Base-by-base conservation (phyloP, 2,888 invertebrate species). In the Spisula subtruncata region DNA sequence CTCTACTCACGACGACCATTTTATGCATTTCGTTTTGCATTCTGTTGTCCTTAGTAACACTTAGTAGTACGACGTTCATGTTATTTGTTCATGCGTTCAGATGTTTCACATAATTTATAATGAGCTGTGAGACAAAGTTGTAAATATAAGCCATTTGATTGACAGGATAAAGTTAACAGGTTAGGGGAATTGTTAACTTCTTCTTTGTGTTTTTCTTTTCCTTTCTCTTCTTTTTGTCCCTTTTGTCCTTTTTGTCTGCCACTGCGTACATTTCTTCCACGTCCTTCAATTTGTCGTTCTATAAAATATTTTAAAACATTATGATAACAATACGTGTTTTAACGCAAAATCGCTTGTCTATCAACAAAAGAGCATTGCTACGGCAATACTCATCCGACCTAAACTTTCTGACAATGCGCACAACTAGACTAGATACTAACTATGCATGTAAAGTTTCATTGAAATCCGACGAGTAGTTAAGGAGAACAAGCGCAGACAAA, bases 221-320 rank as follows among this genome's bases (percentile, higher is more conserved):
- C 71, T 82, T 86, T 75, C 82, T 46, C 81, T 85, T 79, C 54
- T 81, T 60, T 85, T 81, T 85, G 8, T 85, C 85, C 54, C 66
- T 60, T 85, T 81, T 85, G 8, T 85, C 85, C 32, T 83, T 83
- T 54, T 83, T 85, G 46, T 66, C 66, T 6, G 60, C 25, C 35
- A 89, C 48, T 14, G 20, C 56, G 41, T 89, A 89, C 54, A 71
- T 71, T 54, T 85, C 89, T 56, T 89, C 89, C n/a, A 89, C n/a
- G 41, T 89, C 89, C 25, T 79, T 81, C 12, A 89, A 32, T 75
- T 35, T 75, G 18, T 75, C 75, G 18, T 1, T 75, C 75, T 75
- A 25, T 75, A 75, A 75, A 32, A 32, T 35, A 14, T 25, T 18
- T 35, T 12, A 29, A 29, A 71, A 10, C 16, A 66, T 25, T 5